These are phyloP conservation scores for Microtus richardsoni DNA, from an alignment of 2,113 vertebrate genomes.

Conservation along the genomic window DNA sequence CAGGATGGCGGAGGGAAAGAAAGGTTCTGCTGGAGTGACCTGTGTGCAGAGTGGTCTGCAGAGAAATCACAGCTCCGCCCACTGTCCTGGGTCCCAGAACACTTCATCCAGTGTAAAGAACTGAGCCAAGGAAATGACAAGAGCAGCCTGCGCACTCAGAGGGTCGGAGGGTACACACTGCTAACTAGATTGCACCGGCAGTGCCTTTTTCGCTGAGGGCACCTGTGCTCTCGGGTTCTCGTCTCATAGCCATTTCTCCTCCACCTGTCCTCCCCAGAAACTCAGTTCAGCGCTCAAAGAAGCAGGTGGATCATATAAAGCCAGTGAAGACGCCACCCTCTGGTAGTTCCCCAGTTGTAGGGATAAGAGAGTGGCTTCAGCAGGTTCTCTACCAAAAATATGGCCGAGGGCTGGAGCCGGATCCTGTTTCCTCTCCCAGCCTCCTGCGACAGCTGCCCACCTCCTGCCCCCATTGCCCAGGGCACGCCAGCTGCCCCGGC, in stretches of 20 bases:
- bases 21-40: not conserved
- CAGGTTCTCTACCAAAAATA: slow-evolving; percentile 82
- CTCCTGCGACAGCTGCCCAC: slow-evolving; percentile 36
- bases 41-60: not conserved
- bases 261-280: slow-evolving; percentile 7
- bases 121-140: not conserved
- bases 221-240: slow-evolving; percentile 49
- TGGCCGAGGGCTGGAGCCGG: not conserved
- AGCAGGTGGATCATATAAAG: slow-evolving; percentile 48
- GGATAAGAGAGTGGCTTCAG: slow-evolving; percentile 76
- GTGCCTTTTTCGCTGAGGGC: slow-evolving; percentile 87
- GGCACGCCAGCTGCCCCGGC: not conserved
- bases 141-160: not conserved
- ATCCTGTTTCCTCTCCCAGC: not conserved
- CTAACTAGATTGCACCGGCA: slow-evolving; percentile 86
- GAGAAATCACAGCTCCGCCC: not conserved
- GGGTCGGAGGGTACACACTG: slow-evolving; percentile 39
- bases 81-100: not conserved
- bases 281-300: slow-evolving; percentile 50
- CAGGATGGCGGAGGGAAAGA: not conserved
- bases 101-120: not conserved
- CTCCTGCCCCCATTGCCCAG: slow-evolving; percentile 40
- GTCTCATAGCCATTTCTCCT: slow-evolving; percentile 67
- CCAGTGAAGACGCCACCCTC: slow-evolving; percentile 45
- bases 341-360: slow-evolving; percentile 65